These are phyloP conservation scores for Salminus brasiliensis DNA, from an alignment of 2,113 vertebrate species.

Conservation along the genomic window DNA sequence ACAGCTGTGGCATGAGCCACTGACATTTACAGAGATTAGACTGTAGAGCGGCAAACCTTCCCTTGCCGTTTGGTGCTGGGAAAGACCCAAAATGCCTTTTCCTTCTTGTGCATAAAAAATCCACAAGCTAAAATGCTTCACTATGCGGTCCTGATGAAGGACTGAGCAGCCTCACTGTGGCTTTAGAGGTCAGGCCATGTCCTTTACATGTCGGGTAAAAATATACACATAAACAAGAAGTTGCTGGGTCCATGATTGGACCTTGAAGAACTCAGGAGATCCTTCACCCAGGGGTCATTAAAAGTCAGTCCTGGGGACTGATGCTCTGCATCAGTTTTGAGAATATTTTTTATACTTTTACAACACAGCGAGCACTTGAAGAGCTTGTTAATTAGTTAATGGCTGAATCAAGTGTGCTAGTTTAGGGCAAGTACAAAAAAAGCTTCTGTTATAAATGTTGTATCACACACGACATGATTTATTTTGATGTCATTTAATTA, in stretches of 20 bases:
- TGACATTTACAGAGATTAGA: slow-evolving; percentile 48
- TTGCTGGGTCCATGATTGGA: not conserved
- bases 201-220: not conserved
- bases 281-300: too few species aligned
- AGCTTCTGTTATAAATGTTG: too few species aligned
- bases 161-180: not conserved
- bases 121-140: slow-evolving; percentile 38
- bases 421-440: too few species aligned
- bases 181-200: not conserved
- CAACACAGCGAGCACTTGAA: too few species aligned
- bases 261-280: not conserved
- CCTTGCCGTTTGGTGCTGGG: not conserved
- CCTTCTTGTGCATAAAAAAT: slow-evolving; percentile 36
- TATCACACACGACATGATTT: too few species aligned
- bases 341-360: too few species aligned
- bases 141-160: not conserved
- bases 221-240: not conserved
- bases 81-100: slow-evolving; percentile 1
- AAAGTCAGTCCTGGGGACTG: too few species aligned
- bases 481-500: too few species aligned
- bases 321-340: too few species aligned
- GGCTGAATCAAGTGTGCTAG: too few species aligned
- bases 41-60: slow-evolving; percentile 10
- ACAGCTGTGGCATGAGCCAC: slow-evolving; percentile 9
- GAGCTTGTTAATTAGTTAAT: too few species aligned